A percentile compares a stretch with the other conserved stretches of the same genome.
Evolutionary conservation across 2,113 vertebrate species (phyloP).

Genomic region (Speoplatyrhinus poulsoni): DNA sequence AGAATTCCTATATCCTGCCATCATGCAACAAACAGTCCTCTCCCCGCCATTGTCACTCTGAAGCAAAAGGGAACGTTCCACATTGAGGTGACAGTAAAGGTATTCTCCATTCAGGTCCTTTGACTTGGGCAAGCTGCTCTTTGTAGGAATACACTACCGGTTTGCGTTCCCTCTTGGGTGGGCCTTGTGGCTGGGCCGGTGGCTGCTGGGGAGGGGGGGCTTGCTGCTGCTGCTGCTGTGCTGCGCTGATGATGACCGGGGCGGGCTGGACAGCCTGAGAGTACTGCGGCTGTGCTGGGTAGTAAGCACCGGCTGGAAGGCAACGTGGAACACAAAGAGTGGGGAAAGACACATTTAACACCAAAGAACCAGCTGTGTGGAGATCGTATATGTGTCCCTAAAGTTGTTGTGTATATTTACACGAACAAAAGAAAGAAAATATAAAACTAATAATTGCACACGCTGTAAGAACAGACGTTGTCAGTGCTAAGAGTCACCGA

Average conservation of each 20-base stretch:
- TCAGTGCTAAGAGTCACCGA: neutral
- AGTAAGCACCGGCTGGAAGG: constrained; percentile 88
- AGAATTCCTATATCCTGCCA: neutral
- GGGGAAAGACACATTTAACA: neutral
- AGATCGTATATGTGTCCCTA: no score
- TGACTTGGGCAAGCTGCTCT: constrained; percentile 45
- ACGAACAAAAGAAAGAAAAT: constrained; percentile 7
- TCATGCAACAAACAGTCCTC: constrained; percentile 21
- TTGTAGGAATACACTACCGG: constrained; percentile 79
- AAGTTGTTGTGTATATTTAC: neutral
- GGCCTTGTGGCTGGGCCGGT: constrained; percentile 74
- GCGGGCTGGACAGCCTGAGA: constrained; percentile 82
- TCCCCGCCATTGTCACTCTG: constrained; percentile 47
- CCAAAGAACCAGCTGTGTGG: neutral
- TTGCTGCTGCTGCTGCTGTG: constrained; percentile 76
- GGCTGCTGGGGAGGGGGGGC: constrained; percentile 73
- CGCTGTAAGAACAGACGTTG: neutral
- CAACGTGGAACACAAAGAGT: constrained; percentile 23
- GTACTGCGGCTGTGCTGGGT: constrained; percentile 90
- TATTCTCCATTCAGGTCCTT: constrained; percentile 48
- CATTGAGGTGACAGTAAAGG: constrained; percentile 47
- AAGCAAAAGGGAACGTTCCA: constrained; percentile 64
- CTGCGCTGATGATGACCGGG: constrained; percentile 86
- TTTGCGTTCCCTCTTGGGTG: constrained; percentile 89
- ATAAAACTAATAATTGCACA: no score